Base-by-base conservation (phyloP, 2,888 invertebrate genomes). In the Dusona sp. region DNA sequence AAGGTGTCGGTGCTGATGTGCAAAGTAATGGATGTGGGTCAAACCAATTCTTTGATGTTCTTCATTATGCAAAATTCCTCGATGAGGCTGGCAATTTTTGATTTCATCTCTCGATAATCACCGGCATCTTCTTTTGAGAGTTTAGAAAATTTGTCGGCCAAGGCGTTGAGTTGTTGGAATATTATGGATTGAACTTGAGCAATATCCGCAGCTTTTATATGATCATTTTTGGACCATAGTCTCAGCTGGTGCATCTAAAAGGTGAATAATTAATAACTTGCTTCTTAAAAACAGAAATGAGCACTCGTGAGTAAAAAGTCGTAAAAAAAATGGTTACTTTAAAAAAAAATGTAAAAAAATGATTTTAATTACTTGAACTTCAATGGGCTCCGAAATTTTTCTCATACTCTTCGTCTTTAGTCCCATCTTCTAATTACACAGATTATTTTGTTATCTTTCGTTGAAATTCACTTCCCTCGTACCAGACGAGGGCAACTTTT, bases 371-470 rank as follows among this genome's bases (percentile, higher is more conserved):
- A 94, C 94, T 89, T 93, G 92, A 48, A 85, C 87, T 48, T 91
- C 89, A 79, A 93, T 89, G 0, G 92, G 91, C 45, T 91, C 88
- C 51, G 92, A 88, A 79, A 92, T 90, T 73, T 90, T 89, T 64
- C 84, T 86, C 91, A 92, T 92, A 79, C 90, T 90, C 82, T 89
- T 92, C 29, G 93, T 94, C 86, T 94, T 94, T 33, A 94, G 78
- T 45, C 88, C 86, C 92, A 93, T 93, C 79, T 87, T 89, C 72
- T 73, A 29, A 42, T 68, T 38, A 51, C 54, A 48, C 2, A 73
- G 67, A 75, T 65, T 85, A 82, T 87, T 57, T 80, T 82, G 61
- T 72, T 48, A 64, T 45, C n/a, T 19, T 13, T 38, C 22, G 67
- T 19, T 29, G 8, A 74, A 83, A 29, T 67, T 42, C 54, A 22